Base-by-base conservation (phyloP, 2,797 vertebrate species). In the Petrocephalus sullivani region DNA sequence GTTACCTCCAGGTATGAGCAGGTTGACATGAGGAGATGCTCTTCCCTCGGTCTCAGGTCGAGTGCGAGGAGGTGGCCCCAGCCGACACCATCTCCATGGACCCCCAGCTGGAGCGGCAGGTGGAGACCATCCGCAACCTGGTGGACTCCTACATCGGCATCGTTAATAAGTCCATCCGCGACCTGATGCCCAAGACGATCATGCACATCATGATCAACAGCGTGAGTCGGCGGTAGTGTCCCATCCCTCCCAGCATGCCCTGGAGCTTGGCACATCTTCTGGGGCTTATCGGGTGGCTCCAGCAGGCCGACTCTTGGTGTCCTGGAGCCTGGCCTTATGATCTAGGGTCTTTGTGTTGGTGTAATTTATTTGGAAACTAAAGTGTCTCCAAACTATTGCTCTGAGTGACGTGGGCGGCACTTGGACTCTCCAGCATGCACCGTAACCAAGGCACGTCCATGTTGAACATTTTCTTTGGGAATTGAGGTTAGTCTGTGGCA, bases 161-260 rank as follows among this genome's bases (percentile, higher is more conserved):
- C 88, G 97, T 98, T 93, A 98, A 98, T 94, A 98, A 98, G 92
- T 97, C 97, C 92, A 98, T 98, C 95, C 95, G 97, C 1, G 98
- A 99, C 93, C 97, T 98, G 90, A 98, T 99, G 97, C 98, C 98
- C 94, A 99, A 99, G 96, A 97, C 98, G 92, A 98, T 99, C 92
- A 99, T 99, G 98, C 98, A 99, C 94, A 96, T 99, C 91, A 99
- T 99, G 98, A 99, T 99, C 91, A 98, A 98, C 93, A 99, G 95
- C 0, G 98, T 98, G 93, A 95, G 95, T 92, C 49, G n/a, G 4
- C 37, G 28, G 1, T 37, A 9, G 10, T 1, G 49, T 54, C 1
- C 28, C 33, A n/a, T 10, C 56, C 4, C 83, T 51, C 81, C 19
- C 51, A 75, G 49, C 37, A 58, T 41, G 86, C 56, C 4, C 41